These are phyloP conservation scores for Buphagus erythrorhynchus DNA, from an alignment of 2,797 vertebrate genomes.

Conservation along the genomic window DNA sequence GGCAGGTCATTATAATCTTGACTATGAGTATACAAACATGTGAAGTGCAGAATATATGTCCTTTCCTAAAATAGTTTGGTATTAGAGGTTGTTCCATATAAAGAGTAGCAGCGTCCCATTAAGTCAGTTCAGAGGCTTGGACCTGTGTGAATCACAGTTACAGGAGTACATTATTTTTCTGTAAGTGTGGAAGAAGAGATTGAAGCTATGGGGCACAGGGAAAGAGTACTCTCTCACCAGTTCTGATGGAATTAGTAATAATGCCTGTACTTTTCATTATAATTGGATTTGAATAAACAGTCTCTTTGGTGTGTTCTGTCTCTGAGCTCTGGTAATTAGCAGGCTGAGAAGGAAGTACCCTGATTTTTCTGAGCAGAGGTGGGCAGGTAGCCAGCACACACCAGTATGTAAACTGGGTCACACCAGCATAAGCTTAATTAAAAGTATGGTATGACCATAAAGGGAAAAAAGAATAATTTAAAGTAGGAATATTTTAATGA, in stretches of 20 bases:
- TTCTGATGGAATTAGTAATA: background rate
- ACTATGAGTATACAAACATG: background rate
- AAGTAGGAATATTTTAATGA: background rate
- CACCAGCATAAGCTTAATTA: background rate
- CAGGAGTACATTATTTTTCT: background rate
- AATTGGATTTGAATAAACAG: slow-evolving; percentile 49
- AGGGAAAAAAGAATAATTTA: background rate
- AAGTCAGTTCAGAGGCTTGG: background rate
- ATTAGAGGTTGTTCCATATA: background rate
- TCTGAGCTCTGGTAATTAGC: slow-evolving; percentile 49
- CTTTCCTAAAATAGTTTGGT: background rate
- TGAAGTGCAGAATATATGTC: background rate
- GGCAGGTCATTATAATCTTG: background rate
- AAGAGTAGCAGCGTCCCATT: background rate
- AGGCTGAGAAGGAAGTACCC: slow-evolving; percentile 61
- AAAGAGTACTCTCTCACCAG: background rate
- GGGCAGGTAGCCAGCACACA: slow-evolving; percentile 40
- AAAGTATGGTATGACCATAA: background rate
- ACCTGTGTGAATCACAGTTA: background rate
- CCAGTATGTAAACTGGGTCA: slow-evolving; percentile 39
- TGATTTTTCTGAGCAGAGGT: slow-evolving; percentile 39
- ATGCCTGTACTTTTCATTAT: slow-evolving; percentile 8
- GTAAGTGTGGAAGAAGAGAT: background rate
- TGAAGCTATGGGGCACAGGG: background rate
- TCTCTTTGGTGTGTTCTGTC: background rate